Base-by-base conservation (phyloP, 2,113 vertebrate genomes). In the Pomatorhinus ruficollis region DNA sequence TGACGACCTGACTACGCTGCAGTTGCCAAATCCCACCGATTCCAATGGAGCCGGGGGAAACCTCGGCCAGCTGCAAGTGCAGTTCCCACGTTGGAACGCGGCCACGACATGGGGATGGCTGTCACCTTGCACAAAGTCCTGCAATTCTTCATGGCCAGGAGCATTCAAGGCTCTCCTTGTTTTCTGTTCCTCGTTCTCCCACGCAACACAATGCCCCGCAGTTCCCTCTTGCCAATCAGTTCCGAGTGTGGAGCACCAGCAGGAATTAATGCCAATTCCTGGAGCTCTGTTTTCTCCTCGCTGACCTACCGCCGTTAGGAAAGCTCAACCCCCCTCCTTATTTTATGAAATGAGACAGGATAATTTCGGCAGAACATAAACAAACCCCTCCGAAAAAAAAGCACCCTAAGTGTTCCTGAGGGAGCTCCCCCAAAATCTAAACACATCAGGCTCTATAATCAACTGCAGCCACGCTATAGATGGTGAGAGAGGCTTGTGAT, bases 81-180 rank as follows among this genome's bases (percentile, higher is more conserved):
- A 42, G 84, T 30, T 95, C 77, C 59, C 79, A 82, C 54, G 2
- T 0, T 61, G 85, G 85, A 80, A 52, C 22, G 39, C 12, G 91
- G 88, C 96, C 3, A 2, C 2, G 75, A 7, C 77, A 45, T 6
- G 3, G 12, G 83, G 63, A 52, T 2, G 24, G 92, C 86, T 83
- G 92, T 86, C 94, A 95, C 92, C 87, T 93, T 66, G 65, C 88
- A 96, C 87, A 96, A 76, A 92, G 85, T 88, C 96, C 93, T 50
- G 68, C 68, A 65, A 72, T 94, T 91, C 92, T n/a, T 91, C 92
- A 78, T 13, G 83, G 87, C 75, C 79, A 81, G 64, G 68, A 91
- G 69, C 74, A 60, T 37, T 95, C 81, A 96, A 89, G 81, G 90
- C 81, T 83, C 37, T 72, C 64, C 92, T 92, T 95, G 76, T 61